Evolutionary conservation across 2,888 invertebrate genomes (phyloP), one percentile per base, ranked within the genome.

Genomic region (Thereva unica): DNA sequence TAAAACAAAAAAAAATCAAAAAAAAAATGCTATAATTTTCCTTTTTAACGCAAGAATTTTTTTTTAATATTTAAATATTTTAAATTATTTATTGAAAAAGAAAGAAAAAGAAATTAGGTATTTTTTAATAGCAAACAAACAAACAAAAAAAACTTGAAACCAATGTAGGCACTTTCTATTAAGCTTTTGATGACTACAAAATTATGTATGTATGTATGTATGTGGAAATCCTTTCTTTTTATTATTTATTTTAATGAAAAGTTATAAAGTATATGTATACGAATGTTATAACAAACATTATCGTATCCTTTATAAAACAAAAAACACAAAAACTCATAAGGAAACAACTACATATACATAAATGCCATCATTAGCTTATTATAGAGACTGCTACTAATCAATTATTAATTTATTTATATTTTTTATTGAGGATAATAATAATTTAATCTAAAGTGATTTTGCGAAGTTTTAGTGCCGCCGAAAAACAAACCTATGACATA

Each of bases 61-160:
- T 67, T 37, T 45, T 10, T 37, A 54, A 44, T 56, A 57, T 41
- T 57, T 37, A 59, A 44, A 37, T 45, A 50, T 34, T 52, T 57
- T 57, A 55, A 64, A 67, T 64, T 67, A 67, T 67, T 67, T 67
- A 64, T 64, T 67, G 63, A 47, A 55, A 54, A 23, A 55, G n/a
- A 40, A 66, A 66, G 45, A 23, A n/a, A n/a, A n/a, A 23, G 9
- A 66, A 66, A 12, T 12, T 44, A 50, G 34, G 10, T 38, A 65
- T 54, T 34, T 59, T 54, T 64, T 45, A 45, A 38, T 47, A 12
- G 23, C 23, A 23, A 23, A n/a, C 35, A 59, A 59, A 45, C 35
- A 42, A 4, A 56, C 34, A 59, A 9, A n/a, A 10, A n/a, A 8
- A 44, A 47, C 4, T 34, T 23, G 44, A 44, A 49, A 59, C 38